These are phyloP conservation scores for Sphaerodactylus townsendi DNA, from an alignment of 2,113 vertebrate species.

Conservation along the genomic window DNA sequence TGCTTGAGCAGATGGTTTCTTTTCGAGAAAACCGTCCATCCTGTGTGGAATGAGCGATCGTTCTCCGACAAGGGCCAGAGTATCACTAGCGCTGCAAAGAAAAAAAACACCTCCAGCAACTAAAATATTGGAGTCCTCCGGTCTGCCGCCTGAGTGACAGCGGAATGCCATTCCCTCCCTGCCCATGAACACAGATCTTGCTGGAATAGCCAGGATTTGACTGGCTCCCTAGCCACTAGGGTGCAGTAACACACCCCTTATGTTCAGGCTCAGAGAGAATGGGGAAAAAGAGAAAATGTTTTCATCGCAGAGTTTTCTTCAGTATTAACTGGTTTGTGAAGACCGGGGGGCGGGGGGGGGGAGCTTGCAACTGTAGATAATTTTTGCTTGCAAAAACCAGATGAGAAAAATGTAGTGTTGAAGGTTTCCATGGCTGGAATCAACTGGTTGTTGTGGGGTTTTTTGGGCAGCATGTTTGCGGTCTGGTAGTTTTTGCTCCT, in stretches of 20 bases:
- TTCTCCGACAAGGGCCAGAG: neutral
- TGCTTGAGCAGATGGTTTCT: conserved; percentile 30
- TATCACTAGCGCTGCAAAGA: neutral
- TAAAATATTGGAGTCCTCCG: neutral
- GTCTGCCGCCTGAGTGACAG: neutral
- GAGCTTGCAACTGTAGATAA: too few relatives aligned
- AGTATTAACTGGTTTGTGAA: neutral
- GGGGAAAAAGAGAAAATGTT: neutral
- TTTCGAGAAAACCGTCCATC: conserved; percentile 6
- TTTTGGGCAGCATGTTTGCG: too few relatives aligned
- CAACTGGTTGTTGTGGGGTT: too few relatives aligned
- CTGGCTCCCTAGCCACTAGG: neutral
- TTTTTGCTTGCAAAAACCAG: neutral
- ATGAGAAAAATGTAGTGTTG: too few relatives aligned
- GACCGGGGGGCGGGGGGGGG: too few relatives aligned
- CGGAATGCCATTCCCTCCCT: neutral
- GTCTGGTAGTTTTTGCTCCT: too few relatives aligned
- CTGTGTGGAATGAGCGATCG: neutral
- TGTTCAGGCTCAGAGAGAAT: neutral
- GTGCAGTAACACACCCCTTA: neutral
- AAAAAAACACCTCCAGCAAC: too few relatives aligned
- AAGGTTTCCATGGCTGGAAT: too few relatives aligned
- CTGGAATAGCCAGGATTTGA: neutral
- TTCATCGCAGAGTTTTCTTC: neutral
- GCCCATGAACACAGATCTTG: neutral